Conservation (phyloP, 2,797 vertebrate genomes). For the Labroides dimidiatus region DNA sequence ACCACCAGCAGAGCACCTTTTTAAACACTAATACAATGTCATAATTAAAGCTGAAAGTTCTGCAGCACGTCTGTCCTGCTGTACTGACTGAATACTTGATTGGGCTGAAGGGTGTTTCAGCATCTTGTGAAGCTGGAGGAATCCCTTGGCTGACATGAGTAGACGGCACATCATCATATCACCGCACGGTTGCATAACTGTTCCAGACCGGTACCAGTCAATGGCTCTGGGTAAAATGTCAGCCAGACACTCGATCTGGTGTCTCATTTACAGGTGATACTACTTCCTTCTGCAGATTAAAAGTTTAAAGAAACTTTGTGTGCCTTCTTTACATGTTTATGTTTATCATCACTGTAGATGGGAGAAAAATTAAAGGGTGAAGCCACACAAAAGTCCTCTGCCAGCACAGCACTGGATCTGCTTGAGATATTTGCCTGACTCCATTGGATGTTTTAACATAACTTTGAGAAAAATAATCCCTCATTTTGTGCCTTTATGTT, state of each 20-base stretch:
- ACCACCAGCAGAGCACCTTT: not conserved
- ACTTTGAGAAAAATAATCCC: too few relatives aligned
- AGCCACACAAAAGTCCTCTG: not conserved
- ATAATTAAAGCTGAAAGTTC: not conserved
- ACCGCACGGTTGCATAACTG: conserved; percentile 68
- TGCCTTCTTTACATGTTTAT: not conserved
- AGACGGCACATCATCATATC: conserved; percentile 39
- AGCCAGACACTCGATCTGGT: conserved; percentile 24
- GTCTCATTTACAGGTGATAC: conserved; percentile 23
- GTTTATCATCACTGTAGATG: too few relatives aligned
- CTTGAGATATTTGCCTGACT: too few relatives aligned
- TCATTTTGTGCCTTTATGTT: too few relatives aligned
- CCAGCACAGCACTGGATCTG: too few relatives aligned
- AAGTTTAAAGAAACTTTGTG: not conserved
- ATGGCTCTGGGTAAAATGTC: conserved; percentile 41
- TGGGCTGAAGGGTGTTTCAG: conserved; percentile 8
- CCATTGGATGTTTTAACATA: too few relatives aligned
- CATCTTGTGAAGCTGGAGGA: conserved; percentile 29
- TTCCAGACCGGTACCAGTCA: conserved; percentile 43
- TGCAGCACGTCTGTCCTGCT: not conserved
- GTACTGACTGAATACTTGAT: conserved; percentile 25
- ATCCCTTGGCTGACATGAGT: conserved; percentile 15
- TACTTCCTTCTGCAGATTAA: conserved; percentile 1
- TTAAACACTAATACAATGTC: not conserved
- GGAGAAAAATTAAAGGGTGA: too few relatives aligned